Conservation (phyloP, 2,888 invertebrate genomes). For the Lithophane ornitopus region DNA sequence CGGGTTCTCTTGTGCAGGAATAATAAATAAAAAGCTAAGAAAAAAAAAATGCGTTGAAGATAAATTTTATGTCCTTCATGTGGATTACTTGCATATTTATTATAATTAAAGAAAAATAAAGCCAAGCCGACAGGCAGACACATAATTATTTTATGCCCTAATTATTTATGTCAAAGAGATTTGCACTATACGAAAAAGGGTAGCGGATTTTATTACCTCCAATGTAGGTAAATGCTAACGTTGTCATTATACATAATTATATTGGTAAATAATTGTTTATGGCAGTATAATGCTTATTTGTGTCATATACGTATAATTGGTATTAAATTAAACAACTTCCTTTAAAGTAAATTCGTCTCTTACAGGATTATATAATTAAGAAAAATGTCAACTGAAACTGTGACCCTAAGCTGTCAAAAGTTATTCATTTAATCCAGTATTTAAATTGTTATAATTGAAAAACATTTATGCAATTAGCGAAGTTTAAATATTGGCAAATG, state of each 20-base stretch:
- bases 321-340: not conserved
- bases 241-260: not conserved
- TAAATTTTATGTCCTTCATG: not conserved
- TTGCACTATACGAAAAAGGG: slow-evolving; percentile 17
- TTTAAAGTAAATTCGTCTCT: not conserved
- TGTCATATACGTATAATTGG: not conserved
- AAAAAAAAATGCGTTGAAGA: not conserved
- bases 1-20: not conserved
- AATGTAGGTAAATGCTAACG: not conserved
- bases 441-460: not conserved
- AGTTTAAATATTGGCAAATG: not conserved
- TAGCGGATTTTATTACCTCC: slow-evolving; percentile 9
- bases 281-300: slow-evolving; percentile 1
- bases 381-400: not conserved
- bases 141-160: slow-evolving; percentile 6
- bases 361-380: slow-evolving; percentile 18
- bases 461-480: too few relatives aligned
- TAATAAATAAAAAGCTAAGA: not conserved
- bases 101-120: slow-evolving; percentile 4
- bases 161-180: slow-evolving; percentile 27
- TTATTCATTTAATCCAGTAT: not conserved
- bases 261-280: slow-evolving; percentile 1
- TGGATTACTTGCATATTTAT: not conserved
- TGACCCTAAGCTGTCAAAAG: not conserved
- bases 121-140: not conserved